phyloP scores from a whole-genome alignment of 2,113 vertebrate species.

The Eudyptes chrysolophus region DNA sequence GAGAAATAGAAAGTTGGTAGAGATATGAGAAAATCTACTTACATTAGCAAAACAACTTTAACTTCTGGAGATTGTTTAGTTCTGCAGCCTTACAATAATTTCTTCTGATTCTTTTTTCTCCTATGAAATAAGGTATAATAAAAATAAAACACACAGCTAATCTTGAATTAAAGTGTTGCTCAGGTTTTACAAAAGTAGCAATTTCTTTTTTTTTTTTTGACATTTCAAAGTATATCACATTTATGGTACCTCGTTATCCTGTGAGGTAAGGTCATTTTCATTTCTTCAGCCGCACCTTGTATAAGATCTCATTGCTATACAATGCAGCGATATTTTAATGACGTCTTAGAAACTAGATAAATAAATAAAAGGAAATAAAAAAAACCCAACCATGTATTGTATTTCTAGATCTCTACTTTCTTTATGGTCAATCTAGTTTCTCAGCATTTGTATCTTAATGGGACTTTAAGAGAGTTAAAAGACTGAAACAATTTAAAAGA shows the following conservation, averaged over 20 bases:
- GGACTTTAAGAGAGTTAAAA: not conserved
- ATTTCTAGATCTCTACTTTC: not conserved
- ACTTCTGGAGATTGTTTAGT: not conserved
- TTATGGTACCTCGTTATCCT: not conserved
- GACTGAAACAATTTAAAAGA: not conserved
- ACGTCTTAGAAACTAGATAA: not conserved
- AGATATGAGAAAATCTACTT: not conserved
- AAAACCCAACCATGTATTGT: fast-evolving
- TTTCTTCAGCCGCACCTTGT: not conserved
- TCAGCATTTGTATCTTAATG: not conserved
- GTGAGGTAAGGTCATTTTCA: not conserved
- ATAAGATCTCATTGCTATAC: not conserved
- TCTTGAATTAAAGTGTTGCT: not conserved
- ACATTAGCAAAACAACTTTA: not conserved
- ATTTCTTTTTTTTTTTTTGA: not conserved
- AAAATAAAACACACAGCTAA: not conserved
- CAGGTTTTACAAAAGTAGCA: not conserved
- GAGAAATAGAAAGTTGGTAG: not conserved
- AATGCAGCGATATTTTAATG: not conserved
- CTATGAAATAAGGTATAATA: not conserved
- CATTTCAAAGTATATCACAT: not conserved
- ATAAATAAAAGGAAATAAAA: not conserved
- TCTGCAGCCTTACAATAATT: not conserved
- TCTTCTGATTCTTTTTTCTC: not conserved
- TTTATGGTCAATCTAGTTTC: not conserved